Evolutionary conservation across 2,797 vertebrate genomes (phyloP).

Genomic region (Nannoperca obscura): DNA sequence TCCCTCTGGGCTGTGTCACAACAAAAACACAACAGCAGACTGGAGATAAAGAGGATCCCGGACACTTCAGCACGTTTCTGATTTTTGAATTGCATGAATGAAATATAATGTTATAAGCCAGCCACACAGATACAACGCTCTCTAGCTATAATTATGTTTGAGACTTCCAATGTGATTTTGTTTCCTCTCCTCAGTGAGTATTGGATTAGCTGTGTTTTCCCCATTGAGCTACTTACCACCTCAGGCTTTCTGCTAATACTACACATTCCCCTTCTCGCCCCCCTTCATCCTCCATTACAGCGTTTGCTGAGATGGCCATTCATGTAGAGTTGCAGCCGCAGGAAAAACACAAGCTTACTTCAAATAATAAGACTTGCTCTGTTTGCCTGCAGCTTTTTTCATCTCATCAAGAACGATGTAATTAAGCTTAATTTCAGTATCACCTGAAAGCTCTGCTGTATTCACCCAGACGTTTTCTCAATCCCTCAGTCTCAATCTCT

Average conservation of each 20-base stretch:
- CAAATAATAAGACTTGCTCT: conserved; percentile 24
- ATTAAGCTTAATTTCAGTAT: conserved; percentile 12
- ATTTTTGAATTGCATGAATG: conserved; percentile 8
- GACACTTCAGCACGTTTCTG: conserved; percentile 1
- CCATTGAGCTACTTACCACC: conserved; percentile 63
- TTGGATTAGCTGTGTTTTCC: conserved; percentile 68
- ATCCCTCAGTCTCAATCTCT: conserved; percentile 3
- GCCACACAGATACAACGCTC: conserved; percentile 11
- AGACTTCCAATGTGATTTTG: conserved; percentile 32
- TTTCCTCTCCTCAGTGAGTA: conserved; percentile 52
- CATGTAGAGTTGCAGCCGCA: conserved; percentile 42
- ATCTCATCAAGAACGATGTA: conserved; percentile 24
- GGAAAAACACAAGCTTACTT: conserved; percentile 50
- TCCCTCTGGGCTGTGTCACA: conserved; percentile 21
- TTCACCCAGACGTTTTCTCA: conserved; percentile 35
- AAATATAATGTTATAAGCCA: conserved; percentile 13
- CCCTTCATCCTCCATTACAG: conserved; percentile 12
- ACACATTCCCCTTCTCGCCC: neutral
- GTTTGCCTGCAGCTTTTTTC: conserved; percentile 12
- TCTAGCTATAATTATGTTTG: conserved; percentile 44
- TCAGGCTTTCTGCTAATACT: conserved; percentile 58
- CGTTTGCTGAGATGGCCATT: conserved; percentile 63
- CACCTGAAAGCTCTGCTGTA: neutral
- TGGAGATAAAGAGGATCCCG: conserved; percentile 3
- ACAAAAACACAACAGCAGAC: conserved; percentile 5